phyloP scores from a whole-genome alignment of 2,888 invertebrate genomes.

The Asteroscopus sphinx region DNA sequence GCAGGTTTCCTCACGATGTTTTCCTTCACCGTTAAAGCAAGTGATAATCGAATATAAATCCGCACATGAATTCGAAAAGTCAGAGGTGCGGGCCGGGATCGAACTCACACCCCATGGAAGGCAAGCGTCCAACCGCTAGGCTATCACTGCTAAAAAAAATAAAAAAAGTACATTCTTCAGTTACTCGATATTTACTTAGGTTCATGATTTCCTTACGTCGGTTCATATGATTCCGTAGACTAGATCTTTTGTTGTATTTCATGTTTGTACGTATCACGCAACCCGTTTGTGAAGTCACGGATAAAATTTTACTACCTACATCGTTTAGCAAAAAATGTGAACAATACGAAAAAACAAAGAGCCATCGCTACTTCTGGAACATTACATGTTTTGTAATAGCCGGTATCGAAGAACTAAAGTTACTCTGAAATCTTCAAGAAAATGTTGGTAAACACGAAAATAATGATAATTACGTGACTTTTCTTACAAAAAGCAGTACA shows the following conservation, averaged over 20 bases:
- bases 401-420: slow-evolving; percentile 14
- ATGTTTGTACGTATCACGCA: slow-evolving; percentile 20
- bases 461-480: not conserved
- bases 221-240: slow-evolving; percentile 7
- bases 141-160: slow-evolving; percentile 4
- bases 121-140: too few species aligned
- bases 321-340: slow-evolving; percentile 38
- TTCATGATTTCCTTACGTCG: slow-evolving; percentile 3
- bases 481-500: slow-evolving; percentile 17
- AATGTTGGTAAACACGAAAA: not conserved
- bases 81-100: too few species aligned
- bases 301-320: slow-evolving; percentile 43
- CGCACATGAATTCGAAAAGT: too few species aligned
- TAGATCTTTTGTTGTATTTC: slow-evolving; percentile 9
- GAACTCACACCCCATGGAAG: too few species aligned
- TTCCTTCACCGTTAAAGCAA: too few species aligned
- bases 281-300: slow-evolving; percentile 35
- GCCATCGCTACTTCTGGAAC: slow-evolving; percentile 33
- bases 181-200: not conserved
- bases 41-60: too few species aligned
- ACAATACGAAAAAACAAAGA: slow-evolving; percentile 41
- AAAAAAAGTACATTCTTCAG: slow-evolving; percentile 2
- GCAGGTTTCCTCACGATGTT: too few species aligned
- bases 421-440: slow-evolving; percentile 10
- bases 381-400: slow-evolving; percentile 10